Base-by-base conservation (phyloP, 2,797 vertebrate species). In the Platyrinchus mystaceus region DNA sequence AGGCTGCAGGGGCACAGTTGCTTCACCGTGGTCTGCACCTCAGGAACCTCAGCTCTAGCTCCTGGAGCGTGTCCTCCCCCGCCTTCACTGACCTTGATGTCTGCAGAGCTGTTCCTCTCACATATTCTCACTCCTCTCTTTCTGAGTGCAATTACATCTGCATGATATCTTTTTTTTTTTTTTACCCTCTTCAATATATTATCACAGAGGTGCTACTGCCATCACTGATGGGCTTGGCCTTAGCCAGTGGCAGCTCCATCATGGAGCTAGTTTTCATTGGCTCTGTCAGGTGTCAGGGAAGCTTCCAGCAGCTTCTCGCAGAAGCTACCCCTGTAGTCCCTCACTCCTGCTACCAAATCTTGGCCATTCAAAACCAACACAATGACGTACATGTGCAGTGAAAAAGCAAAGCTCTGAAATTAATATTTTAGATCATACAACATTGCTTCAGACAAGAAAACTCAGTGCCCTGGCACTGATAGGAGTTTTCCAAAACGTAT, bases 11-110 rank as follows among this genome's bases (percentile, higher is more conserved):
- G 36, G 1, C 15, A 43, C 50, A 63, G 32, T 53, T 68, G 47
- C 47, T 21, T 68, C 62, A 4, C 55, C 41, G 7, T 27, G 34
- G 59, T 0, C n/a, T 30, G 36, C 12, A 43, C 32, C 23, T 23
- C 0, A 2, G 46, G 11, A 43, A 15, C 23, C 49, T 69, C 49
- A 37, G 32, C 32, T 69, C 63, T 21, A 23, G 10, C 1, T 0
- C 30, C 26, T 60, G 41, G 3, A 60, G 47, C 41, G 36, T 1
- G 19, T 68, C 10, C 36, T 69, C 11, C 12, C 4, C 19, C 36
- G 32, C 16, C 49, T 52, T 9, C 32, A 18, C 19, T 47, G 47
- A 55, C 4, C 20, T 28, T 7, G 70, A 14, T 28, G 7, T 37
- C 36, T 69, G 23, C 9, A 36, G 16, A 11, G 11, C 14, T 75